These are phyloP conservation scores for Zophobas morio DNA, from an alignment of 1,140 invertebrate species.

Conservation along the genomic window DNA sequence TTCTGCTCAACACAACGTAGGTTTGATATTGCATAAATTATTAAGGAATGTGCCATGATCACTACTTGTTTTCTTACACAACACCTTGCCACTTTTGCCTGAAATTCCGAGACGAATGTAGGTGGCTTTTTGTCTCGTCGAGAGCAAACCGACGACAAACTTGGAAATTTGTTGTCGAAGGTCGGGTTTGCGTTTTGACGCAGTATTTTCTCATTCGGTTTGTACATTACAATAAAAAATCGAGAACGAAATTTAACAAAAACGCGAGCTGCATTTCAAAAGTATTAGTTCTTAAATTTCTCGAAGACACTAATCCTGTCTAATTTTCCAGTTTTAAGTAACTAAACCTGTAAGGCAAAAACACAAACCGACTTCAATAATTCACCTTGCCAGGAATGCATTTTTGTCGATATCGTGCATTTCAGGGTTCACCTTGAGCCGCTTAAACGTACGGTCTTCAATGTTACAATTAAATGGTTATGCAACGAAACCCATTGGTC, in stretches of 20 bases:
- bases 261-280: no score
- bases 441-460: conserved; percentile 27
- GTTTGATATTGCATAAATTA: conserved; percentile 23
- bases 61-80: conserved; percentile 30
- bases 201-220: no score
- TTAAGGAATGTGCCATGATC: conserved; percentile 29
- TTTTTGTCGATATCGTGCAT: conserved; percentile 17
- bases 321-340: no score
- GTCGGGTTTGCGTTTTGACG: neutral
- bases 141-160: conserved; percentile 11
- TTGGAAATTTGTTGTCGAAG: conserved; percentile 25
- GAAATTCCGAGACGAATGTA: neutral
- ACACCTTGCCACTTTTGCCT: neutral
- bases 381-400: conserved; percentile 20
- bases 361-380: neutral
- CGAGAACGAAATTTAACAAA: neutral
- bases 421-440: conserved; percentile 26
- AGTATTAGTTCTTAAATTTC: no score
- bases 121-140: conserved; percentile 20
- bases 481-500: conserved; percentile 9
- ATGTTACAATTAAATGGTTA: conserved; percentile 8
- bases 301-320: no score
- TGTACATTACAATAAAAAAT: no score
- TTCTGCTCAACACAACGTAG: conserved; percentile 15
- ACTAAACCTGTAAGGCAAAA: no score